Evolutionary conservation across 2,113 vertebrate species (phyloP), one percentile per base, ranked within the genome.

Genomic region (Harpagus bidentatus): DNA sequence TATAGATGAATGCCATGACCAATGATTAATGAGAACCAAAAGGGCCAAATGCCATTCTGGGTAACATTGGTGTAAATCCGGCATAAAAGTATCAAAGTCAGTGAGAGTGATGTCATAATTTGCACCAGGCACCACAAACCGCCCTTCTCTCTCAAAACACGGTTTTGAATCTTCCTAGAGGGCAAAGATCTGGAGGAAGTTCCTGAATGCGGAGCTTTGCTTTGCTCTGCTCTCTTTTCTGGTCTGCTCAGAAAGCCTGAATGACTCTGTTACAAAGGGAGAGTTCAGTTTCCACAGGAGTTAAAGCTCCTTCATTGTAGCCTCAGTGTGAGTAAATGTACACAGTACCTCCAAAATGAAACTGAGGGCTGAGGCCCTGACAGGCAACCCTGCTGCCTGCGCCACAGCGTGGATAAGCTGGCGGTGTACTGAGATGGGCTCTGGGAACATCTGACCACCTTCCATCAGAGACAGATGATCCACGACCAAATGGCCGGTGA

Each of bases 391-490:
- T 29, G 52, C 26, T 53, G 52, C 52, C 52, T 34, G 69, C 0
- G 6, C 15, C 2, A 4, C 11, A 32, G 48, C 0, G 0, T 53
- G 32, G 38, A 7, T 42, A 76, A n/a, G 25, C 40, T 13, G 48
- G 10, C 11, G 25, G 9, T 63, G 43, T 59, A 31, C 20, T 5
- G 69, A 74, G 38, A 22, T 7, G 40, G 43, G 34, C 40, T 76
- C 22, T 58, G 48, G 48, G 50, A 95, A 82, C 43, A 74, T 31
- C 38, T 52, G 80, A 71, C 11, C 59, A 56, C 16, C 56, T 86
- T 91, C 40, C 53, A 29, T 21, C 83, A 82, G 52, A 52, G 26
- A 53, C 0, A 0, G 20, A 19, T 10, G 42, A 69, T 52, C 70
- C 38, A 10, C 18, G 32, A 55, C 23, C 66, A 95, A 79, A 76